phyloP scores from a whole-genome alignment of 2,113 vertebrate species.

The Parus major region DNA sequence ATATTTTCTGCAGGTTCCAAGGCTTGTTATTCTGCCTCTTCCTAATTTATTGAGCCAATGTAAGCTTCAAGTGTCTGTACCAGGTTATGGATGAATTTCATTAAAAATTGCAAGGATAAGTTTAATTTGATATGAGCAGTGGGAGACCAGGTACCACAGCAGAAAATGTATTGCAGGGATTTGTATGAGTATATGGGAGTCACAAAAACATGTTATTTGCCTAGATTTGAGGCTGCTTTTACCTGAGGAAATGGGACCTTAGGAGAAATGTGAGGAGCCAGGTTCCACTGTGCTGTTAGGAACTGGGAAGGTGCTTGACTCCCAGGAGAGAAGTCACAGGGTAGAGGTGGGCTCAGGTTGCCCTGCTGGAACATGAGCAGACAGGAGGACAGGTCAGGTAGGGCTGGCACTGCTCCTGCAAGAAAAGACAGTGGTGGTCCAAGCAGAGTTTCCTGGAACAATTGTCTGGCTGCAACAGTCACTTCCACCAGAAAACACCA shows the following conservation, averaged over 20 bases:
- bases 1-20: neutral
- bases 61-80: neutral
- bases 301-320: neutral
- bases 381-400: neutral
- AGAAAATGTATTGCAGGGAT: neutral
- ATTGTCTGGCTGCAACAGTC: neutral
- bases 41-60: neutral
- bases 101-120: neutral
- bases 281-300: fast-evolving
- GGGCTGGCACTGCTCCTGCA: neutral
- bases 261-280: neutral
- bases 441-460: neutral
- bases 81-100: neutral
- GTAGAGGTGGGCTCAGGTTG: neutral
- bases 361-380: neutral
- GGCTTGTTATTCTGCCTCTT: neutral
- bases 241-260: neutral
- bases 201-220: neutral
- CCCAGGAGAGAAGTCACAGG: neutral
- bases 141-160: neutral
- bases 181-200: neutral
- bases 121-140: neutral
- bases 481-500: neutral
- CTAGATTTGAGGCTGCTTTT: neutral
- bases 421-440: neutral